Conservation (phyloP, 2,113 vertebrate species). For the Erythrocercus mccallii region DNA sequence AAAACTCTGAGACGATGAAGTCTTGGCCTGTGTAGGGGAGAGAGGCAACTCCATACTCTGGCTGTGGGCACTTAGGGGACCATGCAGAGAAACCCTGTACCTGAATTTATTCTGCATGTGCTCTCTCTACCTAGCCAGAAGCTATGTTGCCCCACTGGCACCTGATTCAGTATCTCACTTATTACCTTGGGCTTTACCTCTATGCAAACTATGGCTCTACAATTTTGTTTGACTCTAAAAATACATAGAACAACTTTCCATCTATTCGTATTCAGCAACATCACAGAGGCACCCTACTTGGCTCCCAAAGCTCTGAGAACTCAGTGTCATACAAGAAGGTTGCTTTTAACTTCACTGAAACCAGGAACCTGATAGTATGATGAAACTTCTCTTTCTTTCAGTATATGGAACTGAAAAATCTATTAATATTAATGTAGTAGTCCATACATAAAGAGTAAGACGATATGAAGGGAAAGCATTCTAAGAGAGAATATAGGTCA, state of each 20-base stretch:
- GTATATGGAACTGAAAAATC: neutral
- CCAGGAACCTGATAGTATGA: neutral
- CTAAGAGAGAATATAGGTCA: neutral
- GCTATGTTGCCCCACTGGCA: neutral
- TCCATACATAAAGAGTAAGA: neutral
- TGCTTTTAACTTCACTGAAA: neutral
- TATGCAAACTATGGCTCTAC: neutral
- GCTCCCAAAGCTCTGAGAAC: neutral
- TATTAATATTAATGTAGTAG: neutral
- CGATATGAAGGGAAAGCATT: neutral
- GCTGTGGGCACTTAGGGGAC: neutral
- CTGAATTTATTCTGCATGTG: neutral
- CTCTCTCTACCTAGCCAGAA: neutral
- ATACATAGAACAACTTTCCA: neutral
- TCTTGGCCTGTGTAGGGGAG: fast-evolving
- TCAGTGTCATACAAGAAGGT: neutral
- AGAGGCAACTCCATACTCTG: neutral
- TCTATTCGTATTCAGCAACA: neutral
- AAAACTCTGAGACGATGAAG: neutral
- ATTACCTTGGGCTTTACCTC: neutral
- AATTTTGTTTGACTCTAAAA: neutral
- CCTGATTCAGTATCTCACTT: neutral
- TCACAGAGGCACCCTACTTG: neutral
- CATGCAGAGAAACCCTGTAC: neutral
- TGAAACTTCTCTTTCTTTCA: neutral